Conservation (phyloP, 2,888 invertebrate species). For the Ormyrus thymus region DNA sequence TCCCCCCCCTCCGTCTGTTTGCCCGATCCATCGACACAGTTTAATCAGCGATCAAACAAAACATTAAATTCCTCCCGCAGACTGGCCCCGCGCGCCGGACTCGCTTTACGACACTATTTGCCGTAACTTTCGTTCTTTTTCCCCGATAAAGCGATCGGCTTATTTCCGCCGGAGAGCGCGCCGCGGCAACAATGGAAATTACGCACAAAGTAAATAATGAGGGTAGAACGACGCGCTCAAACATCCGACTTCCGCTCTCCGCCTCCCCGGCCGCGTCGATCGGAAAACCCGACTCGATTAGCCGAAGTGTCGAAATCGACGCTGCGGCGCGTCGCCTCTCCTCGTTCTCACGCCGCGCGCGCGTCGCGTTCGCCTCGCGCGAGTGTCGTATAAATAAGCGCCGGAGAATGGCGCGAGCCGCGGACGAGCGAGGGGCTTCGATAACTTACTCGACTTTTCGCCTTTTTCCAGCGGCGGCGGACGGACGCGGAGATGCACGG, state of each 20-base stretch:
- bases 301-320: conserved; percentile 39
- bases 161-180: background rate
- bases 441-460: no score
- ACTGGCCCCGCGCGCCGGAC: background rate
- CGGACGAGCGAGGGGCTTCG: no score
- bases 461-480: no score
- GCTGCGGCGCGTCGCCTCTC: conserved; percentile 8
- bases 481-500: no score
- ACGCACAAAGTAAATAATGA: conserved; percentile 44
- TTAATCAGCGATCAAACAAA: conserved; percentile 44
- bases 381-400: conserved; percentile 15
- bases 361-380: background rate
- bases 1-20: background rate
- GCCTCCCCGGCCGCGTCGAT: background rate
- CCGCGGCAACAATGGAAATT: conserved; percentile 35
- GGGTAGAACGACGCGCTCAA: conserved; percentile 27
- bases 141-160: no score
- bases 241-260: conserved; percentile 41
- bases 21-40: conserved; percentile 30
- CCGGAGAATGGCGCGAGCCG: background rate
- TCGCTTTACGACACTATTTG: no score
- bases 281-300: conserved; percentile 16
- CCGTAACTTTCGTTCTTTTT: no score
- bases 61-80: conserved; percentile 10
- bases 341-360: conserved; percentile 9